These are phyloP conservation scores for Megalops atlanticus DNA, from an alignment of 2,113 vertebrate genomes.

Conservation along the genomic window DNA sequence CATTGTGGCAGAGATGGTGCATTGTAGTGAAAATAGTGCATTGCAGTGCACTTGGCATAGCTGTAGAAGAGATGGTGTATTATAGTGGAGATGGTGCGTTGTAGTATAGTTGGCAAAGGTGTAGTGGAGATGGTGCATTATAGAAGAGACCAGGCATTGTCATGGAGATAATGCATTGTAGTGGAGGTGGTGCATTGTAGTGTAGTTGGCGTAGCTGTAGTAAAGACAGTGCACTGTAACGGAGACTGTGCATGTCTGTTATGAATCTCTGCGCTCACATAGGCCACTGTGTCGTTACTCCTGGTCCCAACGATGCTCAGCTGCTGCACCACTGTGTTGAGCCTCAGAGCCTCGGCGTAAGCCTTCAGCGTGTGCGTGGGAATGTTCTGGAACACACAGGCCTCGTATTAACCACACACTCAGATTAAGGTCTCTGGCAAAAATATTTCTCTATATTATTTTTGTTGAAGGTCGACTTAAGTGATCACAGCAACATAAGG, in stretches of 20 bases:
- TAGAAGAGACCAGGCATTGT: neutral
- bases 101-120: neutral
- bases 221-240: neutral
- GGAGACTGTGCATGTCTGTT: neutral
- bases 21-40: too few species aligned
- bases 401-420: neutral
- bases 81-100: too few species aligned
- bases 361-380: conserved; percentile 87
- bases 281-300: conserved; percentile 92
- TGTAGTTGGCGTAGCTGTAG: neutral
- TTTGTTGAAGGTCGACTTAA: too few species aligned
- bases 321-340: conserved; percentile 85
- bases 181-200: too few species aligned
- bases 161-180: too few species aligned
- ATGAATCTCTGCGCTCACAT: conserved; percentile 84
- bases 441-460: too few species aligned
- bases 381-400: conserved; percentile 80
- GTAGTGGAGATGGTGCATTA: neutral
- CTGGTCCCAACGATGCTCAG: conserved; percentile 95
- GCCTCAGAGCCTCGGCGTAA: conserved; percentile 86
- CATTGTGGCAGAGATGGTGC: too few species aligned
- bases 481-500: neutral
- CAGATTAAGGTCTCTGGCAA: too few species aligned
- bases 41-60: too few species aligned
- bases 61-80: too few species aligned